Conservation (phyloP, 2,113 vertebrate genomes). For the Chrysochloris asiatica region DNA sequence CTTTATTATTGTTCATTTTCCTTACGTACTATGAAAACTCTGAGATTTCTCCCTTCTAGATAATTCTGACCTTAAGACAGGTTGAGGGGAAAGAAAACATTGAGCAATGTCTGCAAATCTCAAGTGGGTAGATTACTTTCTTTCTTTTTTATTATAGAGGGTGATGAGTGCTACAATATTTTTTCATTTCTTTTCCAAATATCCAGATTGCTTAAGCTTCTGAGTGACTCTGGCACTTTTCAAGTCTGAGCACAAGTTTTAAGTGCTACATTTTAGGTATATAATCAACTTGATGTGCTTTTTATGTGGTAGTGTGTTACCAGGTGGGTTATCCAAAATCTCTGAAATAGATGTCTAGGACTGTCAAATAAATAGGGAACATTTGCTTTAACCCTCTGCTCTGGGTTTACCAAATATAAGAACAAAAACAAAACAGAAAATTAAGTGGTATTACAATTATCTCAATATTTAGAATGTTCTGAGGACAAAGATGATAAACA, state of each 20-base stretch:
- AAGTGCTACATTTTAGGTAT: not conserved
- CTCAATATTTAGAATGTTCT: not conserved
- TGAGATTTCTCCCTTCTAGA: not conserved
- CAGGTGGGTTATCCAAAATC: not conserved
- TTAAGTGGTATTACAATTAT: not conserved
- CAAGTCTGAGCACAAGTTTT: not conserved
- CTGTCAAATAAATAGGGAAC: not conserved
- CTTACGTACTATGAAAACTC: not conserved
- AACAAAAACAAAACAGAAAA: not conserved
- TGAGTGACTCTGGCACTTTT: not conserved
- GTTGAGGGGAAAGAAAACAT: not conserved
- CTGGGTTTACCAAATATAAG: constrained; percentile 11
- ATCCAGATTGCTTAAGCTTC: not conserved
- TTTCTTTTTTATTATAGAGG: not conserved
- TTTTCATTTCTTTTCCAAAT: not conserved
- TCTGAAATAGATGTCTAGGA: not conserved
- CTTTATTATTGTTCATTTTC: not conserved
- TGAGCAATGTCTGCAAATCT: not conserved
- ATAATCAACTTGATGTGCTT: not conserved
- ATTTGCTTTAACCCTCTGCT: not conserved
- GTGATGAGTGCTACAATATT: not conserved
- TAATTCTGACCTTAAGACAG: not conserved
- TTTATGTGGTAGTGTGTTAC: not conserved
- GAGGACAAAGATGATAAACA: not conserved
- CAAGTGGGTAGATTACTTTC: not conserved